Conservation (phyloP, 1,140 invertebrate species). For the Pseudomyrmex cubaensis region DNA sequence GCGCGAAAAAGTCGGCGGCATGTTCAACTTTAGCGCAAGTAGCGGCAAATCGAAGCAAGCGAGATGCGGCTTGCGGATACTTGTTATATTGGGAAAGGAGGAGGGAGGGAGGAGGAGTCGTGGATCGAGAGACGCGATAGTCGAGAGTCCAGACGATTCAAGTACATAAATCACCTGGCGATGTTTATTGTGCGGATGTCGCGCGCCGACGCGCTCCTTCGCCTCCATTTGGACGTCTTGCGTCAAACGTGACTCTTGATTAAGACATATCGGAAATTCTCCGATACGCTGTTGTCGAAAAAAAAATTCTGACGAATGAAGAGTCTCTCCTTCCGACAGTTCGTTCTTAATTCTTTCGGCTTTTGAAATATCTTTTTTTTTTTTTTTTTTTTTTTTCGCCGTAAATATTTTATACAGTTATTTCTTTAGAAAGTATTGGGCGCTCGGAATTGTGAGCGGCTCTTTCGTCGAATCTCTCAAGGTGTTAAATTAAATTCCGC, state of each 20-base stretch:
- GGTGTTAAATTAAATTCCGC: slow-evolving; percentile 29
- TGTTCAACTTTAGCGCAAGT: slow-evolving; percentile 1
- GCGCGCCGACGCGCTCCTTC: neutral
- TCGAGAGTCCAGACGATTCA: slow-evolving; percentile 5
- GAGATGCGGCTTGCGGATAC: slow-evolving; percentile 37
- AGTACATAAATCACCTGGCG: slow-evolving; percentile 42
- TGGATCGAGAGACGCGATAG: slow-evolving; percentile 24
- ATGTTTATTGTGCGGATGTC: slow-evolving; percentile 4
- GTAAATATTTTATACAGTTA: slow-evolving; percentile 2
- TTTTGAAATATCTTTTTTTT: neutral
- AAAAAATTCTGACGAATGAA: neutral
- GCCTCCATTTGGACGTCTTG: slow-evolving; percentile 11
- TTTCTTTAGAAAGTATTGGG: neutral
- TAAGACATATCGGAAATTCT: neutral
- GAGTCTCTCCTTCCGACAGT: neutral
- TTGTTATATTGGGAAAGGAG: neutral
- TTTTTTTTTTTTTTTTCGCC: too few species aligned
- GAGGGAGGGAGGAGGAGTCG: neutral
- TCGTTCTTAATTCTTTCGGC: neutral
- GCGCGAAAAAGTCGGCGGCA: slow-evolving; percentile 15
- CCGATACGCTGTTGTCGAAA: too few species aligned
- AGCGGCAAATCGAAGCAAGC: slow-evolving; percentile 6
- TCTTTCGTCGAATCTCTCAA: neutral
- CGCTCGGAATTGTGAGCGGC: neutral
- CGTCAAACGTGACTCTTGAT: neutral